Conservation (phyloP, 2,797 vertebrate genomes). For the Myotis pilosus region DNA sequence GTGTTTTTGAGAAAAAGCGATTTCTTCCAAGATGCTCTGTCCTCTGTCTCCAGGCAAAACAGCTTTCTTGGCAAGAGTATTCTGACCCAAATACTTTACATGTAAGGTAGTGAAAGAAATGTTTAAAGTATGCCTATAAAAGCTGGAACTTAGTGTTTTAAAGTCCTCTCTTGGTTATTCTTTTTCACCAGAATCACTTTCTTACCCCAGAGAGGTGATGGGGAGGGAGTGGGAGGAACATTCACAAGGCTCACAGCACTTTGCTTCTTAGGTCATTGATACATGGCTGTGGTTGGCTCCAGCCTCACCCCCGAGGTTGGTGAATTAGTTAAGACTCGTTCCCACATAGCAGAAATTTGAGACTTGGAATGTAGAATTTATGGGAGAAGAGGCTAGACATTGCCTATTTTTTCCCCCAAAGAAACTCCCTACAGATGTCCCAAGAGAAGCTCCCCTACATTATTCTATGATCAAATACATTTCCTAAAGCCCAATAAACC, state of each 20-base stretch:
- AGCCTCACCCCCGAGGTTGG: neutral
- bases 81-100: conserved; percentile 43
- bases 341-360: neutral
- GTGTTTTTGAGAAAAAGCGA: neutral
- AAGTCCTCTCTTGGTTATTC: conserved; percentile 35
- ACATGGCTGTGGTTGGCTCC: neutral
- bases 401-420: neutral
- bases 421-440: neutral
- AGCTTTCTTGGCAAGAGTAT: conserved; percentile 41
- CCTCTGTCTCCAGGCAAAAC: neutral
- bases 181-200: neutral
- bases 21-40: neutral
- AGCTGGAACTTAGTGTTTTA: conserved; percentile 23
- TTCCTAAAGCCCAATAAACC: neutral
- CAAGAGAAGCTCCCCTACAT: neutral
- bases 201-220: neutral
- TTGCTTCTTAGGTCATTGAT: neutral
- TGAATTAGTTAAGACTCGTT: neutral
- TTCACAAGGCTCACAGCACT: neutral
- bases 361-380: neutral
- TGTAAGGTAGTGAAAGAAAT: conserved; percentile 13
- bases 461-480: neutral
- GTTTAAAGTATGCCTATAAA: conserved; percentile 42
- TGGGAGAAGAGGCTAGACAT: neutral
- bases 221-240: neutral